Evolutionary conservation across 1,140 invertebrate genomes (phyloP), one percentile per base, ranked within the genome.

Genomic region (Drosophila sucinea): DNA sequence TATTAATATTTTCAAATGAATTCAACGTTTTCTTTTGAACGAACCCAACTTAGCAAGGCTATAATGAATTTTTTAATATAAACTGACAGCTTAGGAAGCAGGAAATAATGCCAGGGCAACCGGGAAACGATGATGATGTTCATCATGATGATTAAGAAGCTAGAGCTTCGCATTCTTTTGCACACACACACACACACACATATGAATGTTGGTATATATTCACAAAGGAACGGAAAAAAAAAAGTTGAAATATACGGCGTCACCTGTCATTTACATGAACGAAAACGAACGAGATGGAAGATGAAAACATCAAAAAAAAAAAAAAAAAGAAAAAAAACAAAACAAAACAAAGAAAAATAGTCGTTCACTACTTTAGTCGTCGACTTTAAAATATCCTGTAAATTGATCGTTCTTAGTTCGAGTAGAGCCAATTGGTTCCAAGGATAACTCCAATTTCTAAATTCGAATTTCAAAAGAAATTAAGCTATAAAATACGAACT

Each of bases 61-160:
- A 51, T 51, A 51, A 51, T 51, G 44, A 51, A 51, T 51, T 51
- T 51, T 51, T 51, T 51, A 51, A 51, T 51, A 51, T 51, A 51
- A 51, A 51, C 44, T 51, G 44, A 51, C 44, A 51, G 44, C 44
- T 51, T 51, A 51, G 44, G 23, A 51, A 51, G 44, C 44, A 51
- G 44, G 44, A 51, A 51, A 51, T 51, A 51, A 51, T 51, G 44
- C 44, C 44, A 51, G 44, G 44, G 44, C 44, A 51, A 51, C 44
- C 23, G 6, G 44, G 8, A 51, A 51, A 51, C 23, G 44, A 51
- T 10, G 44, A 51, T 25, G 23, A 51, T 51, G 44, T 6, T 44
- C 2, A 44, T 44, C n/a, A 23, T 47, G 44, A 47, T 47, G 44
- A 47, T 25, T 6, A 7, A 7, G 7, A 51, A 23, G 23, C 44